Evolutionary conservation across 2,113 vertebrate genomes (phyloP).

Genomic region (Odocoileus virginianus): DNA sequence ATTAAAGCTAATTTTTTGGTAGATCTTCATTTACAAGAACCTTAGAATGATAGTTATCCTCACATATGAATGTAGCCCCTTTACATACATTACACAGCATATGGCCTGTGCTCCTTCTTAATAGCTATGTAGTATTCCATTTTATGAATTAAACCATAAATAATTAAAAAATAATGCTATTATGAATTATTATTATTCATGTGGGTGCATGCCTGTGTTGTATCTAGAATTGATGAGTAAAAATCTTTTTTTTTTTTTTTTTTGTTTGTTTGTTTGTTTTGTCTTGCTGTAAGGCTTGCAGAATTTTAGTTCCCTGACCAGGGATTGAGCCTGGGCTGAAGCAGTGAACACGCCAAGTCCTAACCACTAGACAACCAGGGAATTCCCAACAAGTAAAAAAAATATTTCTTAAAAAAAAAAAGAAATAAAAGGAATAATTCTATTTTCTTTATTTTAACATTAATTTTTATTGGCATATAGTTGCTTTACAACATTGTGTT

Average conservation of each 20-base stretch:
- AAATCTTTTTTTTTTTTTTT: not conserved
- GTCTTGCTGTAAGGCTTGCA: not conserved
- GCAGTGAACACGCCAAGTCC: not conserved
- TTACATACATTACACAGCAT: not conserved
- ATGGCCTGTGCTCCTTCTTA: not conserved
- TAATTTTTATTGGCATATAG: not conserved
- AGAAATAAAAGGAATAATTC: not conserved
- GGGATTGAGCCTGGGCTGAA: not conserved
- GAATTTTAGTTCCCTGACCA: not conserved
- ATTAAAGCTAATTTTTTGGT: not conserved
- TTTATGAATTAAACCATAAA: not conserved
- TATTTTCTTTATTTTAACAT: not conserved
- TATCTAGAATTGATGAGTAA: not conserved
- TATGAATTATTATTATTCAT: not conserved
- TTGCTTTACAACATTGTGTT: not conserved
- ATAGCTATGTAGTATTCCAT: not conserved
- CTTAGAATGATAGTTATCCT: not conserved
- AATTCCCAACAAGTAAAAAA: not conserved
- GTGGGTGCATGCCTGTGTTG: not conserved
- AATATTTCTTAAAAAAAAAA: not conserved
- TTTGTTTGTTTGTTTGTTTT: not conserved
- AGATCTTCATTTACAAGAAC: not conserved
- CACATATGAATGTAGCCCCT: not conserved
- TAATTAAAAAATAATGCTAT: not conserved
- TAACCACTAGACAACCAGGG: not conserved